Evolutionary conservation across 2,888 invertebrate species (phyloP).

Genomic region (Netelia virgata): DNA sequence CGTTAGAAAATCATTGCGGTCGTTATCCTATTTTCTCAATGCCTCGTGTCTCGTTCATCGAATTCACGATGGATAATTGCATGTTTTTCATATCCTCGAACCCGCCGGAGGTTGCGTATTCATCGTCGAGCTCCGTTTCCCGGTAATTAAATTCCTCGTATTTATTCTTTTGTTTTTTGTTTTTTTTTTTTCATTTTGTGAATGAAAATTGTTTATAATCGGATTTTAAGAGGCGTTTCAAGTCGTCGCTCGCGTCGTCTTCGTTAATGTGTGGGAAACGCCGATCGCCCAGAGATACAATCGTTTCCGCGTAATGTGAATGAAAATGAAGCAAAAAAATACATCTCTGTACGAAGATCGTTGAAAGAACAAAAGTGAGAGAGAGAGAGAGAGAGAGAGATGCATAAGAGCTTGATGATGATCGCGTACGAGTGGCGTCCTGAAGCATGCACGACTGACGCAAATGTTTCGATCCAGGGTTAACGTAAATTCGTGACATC

Average conservation of each 20-base stretch:
- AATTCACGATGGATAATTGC: conserved; percentile 16
- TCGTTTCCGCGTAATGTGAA: conserved; percentile 48
- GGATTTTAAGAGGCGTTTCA: conserved; percentile 53
- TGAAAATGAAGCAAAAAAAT: conserved; percentile 24
- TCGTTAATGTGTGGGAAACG: conserved; percentile 43
- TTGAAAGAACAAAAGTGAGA: conserved; percentile 7
- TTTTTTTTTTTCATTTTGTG: conserved; percentile 10
- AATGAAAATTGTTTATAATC: conserved; percentile 45
- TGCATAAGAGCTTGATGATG: not conserved
- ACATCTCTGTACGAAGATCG: conserved; percentile 32
- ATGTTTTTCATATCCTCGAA: not conserved
- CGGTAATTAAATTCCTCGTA: conserved; percentile 4
- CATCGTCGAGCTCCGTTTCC: not conserved
- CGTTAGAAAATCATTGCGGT: conserved; percentile 48
- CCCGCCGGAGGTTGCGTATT: not conserved
- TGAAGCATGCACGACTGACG: conserved; percentile 36
- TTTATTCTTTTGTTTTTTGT: not conserved
- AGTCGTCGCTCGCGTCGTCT: conserved; percentile 35
- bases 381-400: conserved; percentile 11
- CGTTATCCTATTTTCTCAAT: conserved; percentile 22
- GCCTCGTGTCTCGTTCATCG: not conserved
- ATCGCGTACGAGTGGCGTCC: conserved; percentile 19
- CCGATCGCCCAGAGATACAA: conserved; percentile 56
- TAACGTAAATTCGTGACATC: conserved; percentile 66
- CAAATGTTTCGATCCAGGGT: conserved; percentile 58